Conservation (phyloP, 1,140 invertebrate genomes). For the Maniola jurtina region DNA sequence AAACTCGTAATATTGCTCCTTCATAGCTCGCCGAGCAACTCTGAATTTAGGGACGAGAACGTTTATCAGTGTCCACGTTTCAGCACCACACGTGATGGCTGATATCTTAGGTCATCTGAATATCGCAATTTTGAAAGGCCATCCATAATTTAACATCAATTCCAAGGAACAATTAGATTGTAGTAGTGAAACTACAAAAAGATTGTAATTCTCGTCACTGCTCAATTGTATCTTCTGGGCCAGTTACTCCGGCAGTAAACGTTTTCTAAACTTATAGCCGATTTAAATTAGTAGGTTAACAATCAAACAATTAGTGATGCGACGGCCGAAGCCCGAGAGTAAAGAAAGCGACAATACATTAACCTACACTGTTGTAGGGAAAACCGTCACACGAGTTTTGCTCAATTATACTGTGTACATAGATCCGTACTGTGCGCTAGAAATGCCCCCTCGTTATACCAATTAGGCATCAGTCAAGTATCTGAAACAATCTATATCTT, state of each 20-base stretch:
- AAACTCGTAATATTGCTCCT: no score
- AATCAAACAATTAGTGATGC: constrained; percentile 72
- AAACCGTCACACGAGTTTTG: constrained; percentile 72
- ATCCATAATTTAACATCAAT: no score
- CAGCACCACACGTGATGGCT: no score
- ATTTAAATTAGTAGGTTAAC: constrained; percentile 75
- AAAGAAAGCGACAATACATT: constrained; percentile 75
- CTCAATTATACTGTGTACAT: constrained; percentile 62
- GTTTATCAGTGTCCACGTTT: no score
- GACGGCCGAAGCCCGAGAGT: constrained; percentile 42
- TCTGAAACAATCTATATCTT: no score
- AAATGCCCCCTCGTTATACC: constrained; percentile 14
- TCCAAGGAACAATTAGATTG: no score
- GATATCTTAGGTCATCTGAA: no score
- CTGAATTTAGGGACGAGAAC: no score
- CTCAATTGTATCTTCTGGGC: neutral
- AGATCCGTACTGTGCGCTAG: constrained; percentile 37
- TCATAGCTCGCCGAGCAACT: no score
- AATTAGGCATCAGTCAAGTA: neutral
- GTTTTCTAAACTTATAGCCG: constrained; percentile 56
- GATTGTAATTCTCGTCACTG: neutral
- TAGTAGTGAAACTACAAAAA: neutral
- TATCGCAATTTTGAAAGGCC: no score
- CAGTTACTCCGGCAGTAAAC: constrained; percentile 20
- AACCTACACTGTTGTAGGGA: constrained; percentile 72